Evolutionary conservation across 2,888 invertebrate genomes (phyloP).

Genomic region (Cantharis rufa): DNA sequence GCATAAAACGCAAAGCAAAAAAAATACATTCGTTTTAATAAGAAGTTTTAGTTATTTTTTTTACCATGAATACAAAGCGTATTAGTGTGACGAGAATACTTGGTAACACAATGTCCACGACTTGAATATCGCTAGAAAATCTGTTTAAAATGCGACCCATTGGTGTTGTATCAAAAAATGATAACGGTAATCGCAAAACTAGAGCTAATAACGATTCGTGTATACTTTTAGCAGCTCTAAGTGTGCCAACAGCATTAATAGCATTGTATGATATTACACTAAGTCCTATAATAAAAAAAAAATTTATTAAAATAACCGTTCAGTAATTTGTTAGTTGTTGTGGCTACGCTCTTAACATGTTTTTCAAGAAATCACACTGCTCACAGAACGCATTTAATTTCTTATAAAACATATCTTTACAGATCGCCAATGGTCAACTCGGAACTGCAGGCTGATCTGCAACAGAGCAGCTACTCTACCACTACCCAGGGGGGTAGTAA

Average conservation of each 20-base stretch:
- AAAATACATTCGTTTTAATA: background rate
- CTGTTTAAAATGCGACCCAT: slow-evolving; percentile 66
- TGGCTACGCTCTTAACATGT: too few relatives aligned
- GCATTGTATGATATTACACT: slow-evolving; percentile 52
- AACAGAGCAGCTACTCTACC: background rate
- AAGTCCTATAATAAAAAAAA: slow-evolving; percentile 41
- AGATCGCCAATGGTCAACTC: too few relatives aligned
- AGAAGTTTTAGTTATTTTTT: background rate
- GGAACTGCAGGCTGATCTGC: too few relatives aligned
- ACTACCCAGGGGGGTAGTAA: background rate
- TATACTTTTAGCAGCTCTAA: slow-evolving; percentile 53
- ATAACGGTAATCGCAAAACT: slow-evolving; percentile 61
- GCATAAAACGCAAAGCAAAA: background rate
- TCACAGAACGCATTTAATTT: too few relatives aligned
- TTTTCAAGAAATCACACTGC: too few relatives aligned
- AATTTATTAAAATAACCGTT: background rate
- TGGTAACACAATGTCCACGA: slow-evolving; percentile 59
- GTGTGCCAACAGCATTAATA: slow-evolving; percentile 53
- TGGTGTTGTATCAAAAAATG: slow-evolving; percentile 67
- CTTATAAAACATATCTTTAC: too few relatives aligned
- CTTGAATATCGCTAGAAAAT: slow-evolving; percentile 63
- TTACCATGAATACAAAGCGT: background rate
- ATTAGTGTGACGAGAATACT: background rate
- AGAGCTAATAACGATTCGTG: slow-evolving; percentile 57
- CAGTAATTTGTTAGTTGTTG: too few relatives aligned